Evolutionary conservation across 92 coral and sea anemone genomes (phyloP).

Genomic region (Porites lobata): DNA sequence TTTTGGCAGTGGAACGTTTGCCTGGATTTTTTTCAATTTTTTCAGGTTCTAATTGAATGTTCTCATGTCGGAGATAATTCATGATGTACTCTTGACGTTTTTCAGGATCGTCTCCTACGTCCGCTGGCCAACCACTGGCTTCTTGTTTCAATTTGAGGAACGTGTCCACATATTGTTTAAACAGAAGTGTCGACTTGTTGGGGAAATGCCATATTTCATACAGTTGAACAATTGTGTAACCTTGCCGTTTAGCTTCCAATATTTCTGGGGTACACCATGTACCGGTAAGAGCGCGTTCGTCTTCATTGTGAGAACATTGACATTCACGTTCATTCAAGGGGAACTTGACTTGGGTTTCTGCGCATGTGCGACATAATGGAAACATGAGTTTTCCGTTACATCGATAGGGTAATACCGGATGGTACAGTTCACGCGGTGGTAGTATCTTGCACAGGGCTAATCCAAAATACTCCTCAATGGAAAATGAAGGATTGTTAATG

Average conservation of each 20-base stretch:
- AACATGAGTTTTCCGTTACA: background rate
- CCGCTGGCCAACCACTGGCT: slow-evolving; percentile 12
- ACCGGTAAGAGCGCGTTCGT: background rate
- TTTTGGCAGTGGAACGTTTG: slow-evolving; percentile 3
- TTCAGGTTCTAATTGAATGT: background rate
- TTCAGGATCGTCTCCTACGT: background rate
- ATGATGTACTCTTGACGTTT: background rate
- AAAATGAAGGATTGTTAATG: background rate
- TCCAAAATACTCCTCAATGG: background rate
- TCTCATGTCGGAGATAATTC: background rate
- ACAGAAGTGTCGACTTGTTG: background rate
- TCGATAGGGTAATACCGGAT: slow-evolving; percentile 32
- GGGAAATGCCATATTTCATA: slow-evolving; percentile 41
- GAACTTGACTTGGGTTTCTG: background rate
- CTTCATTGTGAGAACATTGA: background rate
- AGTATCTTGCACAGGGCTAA: background rate
- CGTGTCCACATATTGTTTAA: background rate
- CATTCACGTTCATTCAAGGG: background rate
- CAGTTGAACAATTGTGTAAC: background rate
- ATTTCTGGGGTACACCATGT: slow-evolving; percentile 26
- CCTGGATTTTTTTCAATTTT: slow-evolving; percentile 18
- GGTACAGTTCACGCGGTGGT: background rate
- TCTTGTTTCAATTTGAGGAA: slow-evolving; percentile 26
- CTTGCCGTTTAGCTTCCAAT: background rate
- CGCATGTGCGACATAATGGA: background rate